A percentile compares a stretch with the other conserved stretches of the same genome.
Evolutionary conservation across 2,888 invertebrate genomes (phyloP).

Genomic region (Yponomeuta malinellus): DNA sequence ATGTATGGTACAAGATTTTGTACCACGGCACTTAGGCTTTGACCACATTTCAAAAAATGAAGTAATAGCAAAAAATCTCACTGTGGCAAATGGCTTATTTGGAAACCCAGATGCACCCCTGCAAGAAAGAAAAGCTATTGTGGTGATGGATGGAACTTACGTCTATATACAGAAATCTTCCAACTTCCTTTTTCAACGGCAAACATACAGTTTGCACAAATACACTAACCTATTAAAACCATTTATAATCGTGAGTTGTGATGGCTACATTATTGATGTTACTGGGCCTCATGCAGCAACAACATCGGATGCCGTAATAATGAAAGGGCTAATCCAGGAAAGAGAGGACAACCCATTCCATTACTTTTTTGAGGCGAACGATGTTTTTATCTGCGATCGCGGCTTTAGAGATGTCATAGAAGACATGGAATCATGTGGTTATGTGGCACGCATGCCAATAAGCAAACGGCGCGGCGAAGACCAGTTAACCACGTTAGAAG

Average conservation of each 20-base stretch:
- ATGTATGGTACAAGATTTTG: too few relatives aligned
- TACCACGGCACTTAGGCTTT: too few relatives aligned
- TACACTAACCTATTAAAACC: constrained; percentile 26
- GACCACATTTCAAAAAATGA: not conserved
- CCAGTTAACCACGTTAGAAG: constrained; percentile 14
- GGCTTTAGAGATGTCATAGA: constrained; percentile 15
- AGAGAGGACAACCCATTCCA: constrained; percentile 10
- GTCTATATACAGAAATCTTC: constrained; percentile 19
- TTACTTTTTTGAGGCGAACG: constrained; percentile 13
- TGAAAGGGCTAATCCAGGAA: constrained; percentile 18
- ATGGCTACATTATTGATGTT: constrained; percentile 25
- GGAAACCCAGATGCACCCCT: constrained; percentile 5
- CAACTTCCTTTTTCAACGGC: constrained; percentile 23
- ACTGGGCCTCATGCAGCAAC: constrained; percentile 24
- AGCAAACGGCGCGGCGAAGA: not conserved
- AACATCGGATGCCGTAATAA: constrained; percentile 21
- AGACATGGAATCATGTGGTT: constrained; percentile 4
- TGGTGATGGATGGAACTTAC: constrained; percentile 21
- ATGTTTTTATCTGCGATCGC: constrained; percentile 16
- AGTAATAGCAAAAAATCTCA: constrained; percentile 1
- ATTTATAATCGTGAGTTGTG: constrained; percentile 24
- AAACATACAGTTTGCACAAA: constrained; percentile 25
- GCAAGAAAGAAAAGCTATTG: constrained; percentile 11
- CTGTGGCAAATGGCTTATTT: constrained; percentile 7
- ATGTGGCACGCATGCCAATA: not conserved